phyloP scores from a whole-genome alignment of 2,113 vertebrate genomes.

The Cervus canadensis region DNA sequence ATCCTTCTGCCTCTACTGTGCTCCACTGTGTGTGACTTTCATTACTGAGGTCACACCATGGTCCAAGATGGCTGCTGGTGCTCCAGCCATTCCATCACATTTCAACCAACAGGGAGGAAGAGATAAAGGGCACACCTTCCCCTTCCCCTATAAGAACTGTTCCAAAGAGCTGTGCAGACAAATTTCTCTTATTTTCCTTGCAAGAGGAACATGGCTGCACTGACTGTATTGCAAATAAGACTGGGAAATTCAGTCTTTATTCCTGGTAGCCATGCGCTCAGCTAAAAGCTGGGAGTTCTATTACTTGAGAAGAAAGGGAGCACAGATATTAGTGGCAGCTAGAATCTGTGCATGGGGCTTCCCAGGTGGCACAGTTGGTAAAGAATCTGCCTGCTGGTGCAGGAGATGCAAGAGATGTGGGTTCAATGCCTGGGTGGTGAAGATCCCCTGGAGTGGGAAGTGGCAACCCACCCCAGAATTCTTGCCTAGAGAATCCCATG shows the following conservation, averaged over 20 bases:
- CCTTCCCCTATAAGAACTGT: background rate
- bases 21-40: too few relatives aligned
- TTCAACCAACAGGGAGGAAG: background rate
- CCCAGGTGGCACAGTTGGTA: background rate
- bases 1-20: background rate
- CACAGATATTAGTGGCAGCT: too few relatives aligned
- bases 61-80: background rate
- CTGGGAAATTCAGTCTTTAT: background rate
- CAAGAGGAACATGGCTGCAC: background rate
- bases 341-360: background rate
- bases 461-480: background rate
- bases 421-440: background rate
- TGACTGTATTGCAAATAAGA: accelerated
- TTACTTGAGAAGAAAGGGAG: background rate
- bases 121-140: background rate
- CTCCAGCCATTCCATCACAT: background rate
- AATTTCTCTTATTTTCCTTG: background rate
- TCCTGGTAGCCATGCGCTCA: accelerated
- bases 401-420: background rate
- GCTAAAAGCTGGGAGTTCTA: background rate
- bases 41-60: background rate
- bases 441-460: background rate
- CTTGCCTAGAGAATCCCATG: background rate
- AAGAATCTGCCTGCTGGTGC: background rate
- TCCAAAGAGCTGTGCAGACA: background rate